Percentiles rank a stretch among this genome's conserved stretches.
phyloP scores from a whole-genome alignment of 2,797 vertebrate species.

The Brachyalestes nurse region DNA sequence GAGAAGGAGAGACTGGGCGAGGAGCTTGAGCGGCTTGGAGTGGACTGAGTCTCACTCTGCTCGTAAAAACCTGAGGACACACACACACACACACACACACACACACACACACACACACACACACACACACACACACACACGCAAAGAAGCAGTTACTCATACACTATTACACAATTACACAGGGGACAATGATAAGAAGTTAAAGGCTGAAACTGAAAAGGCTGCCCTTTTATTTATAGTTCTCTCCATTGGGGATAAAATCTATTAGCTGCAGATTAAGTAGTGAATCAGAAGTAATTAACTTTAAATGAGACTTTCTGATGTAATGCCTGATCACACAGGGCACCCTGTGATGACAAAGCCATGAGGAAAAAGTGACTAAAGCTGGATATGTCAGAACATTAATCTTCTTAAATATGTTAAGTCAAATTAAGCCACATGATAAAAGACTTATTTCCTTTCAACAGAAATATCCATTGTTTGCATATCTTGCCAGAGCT shows the following conservation, averaged over 20 bases:
- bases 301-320: background rate
- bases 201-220: background rate
- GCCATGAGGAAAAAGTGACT: background rate
- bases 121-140: background rate
- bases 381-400: background rate
- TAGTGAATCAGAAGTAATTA: background rate
- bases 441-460: no score
- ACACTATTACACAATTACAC: background rate
- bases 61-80: conserved; percentile 72
- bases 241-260: conserved; percentile 10
- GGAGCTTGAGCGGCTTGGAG: conserved; percentile 66
- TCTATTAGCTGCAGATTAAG: background rate
- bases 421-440: background rate
- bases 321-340: no score
- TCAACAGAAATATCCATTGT: background rate
- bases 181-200: no score
- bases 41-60: conserved; percentile 72
- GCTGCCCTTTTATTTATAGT: background rate
- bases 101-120: background rate
- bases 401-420: background rate
- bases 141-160: background rate
- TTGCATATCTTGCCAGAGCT: background rate
- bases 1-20: conserved; percentile 60
- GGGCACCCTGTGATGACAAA: no score
- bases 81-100: background rate